Evolutionary conservation across 35 echinoderm and acorn worm genomes (phyloP).

Genomic region (Holothuria glaberrima): DNA sequence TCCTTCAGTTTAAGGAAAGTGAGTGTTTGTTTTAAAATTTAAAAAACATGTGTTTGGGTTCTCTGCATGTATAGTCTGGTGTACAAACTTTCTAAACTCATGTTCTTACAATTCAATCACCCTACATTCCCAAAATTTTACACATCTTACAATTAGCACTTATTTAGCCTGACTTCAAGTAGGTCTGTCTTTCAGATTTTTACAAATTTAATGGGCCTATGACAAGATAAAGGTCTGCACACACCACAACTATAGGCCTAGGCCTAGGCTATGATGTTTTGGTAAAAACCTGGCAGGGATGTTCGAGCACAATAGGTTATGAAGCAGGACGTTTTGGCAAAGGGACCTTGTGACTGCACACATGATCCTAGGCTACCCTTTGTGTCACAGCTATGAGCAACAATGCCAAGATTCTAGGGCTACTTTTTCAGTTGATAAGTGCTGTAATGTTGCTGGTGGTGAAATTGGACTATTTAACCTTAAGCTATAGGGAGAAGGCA

Average conservation of each 20-base stretch:
- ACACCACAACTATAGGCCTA: background rate
- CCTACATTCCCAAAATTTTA: background rate
- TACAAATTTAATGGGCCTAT: background rate
- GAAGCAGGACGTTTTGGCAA: constrained; percentile 8
- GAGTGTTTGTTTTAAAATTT: background rate
- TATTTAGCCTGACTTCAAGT: background rate
- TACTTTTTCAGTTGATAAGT: background rate
- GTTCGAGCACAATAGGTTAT: constrained; percentile 11
- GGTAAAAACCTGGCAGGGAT: constrained; percentile 9
- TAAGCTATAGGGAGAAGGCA: no score
- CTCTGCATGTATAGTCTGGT: constrained; percentile 28
- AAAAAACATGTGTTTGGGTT: constrained; percentile 3
- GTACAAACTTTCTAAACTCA: background rate
- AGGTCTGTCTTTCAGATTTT: constrained; percentile 13
- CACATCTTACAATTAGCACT: constrained; percentile 1
- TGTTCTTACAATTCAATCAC: background rate
- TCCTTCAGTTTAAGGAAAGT: constrained; percentile 10
- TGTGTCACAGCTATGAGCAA: constrained; percentile 15
- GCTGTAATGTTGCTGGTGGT: constrained; percentile 1
- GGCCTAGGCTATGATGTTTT: background rate
- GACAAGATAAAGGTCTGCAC: constrained; percentile 17
- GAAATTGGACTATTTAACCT: background rate
- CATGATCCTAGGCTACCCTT: constrained; percentile 23
- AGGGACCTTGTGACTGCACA: constrained; percentile 3
- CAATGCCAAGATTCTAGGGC: constrained; percentile 6